These are phyloP conservation scores for Schlechtendalia chinensis DNA, from an alignment of 1,140 invertebrate species.

Conservation along the genomic window DNA sequence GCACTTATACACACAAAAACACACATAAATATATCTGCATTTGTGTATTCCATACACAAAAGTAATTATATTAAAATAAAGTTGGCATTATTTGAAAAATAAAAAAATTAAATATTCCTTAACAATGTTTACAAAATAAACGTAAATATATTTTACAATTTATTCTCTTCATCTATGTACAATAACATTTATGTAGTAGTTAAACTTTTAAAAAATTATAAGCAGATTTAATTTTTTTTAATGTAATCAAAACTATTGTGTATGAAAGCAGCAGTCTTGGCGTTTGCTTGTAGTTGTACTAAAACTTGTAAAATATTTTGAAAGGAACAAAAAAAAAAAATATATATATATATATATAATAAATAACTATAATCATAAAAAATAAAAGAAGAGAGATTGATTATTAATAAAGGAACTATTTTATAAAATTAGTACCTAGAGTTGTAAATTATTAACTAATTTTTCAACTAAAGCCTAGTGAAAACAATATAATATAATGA, in stretches of 20 bases:
- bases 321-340: slow-evolving; percentile 34
- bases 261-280: slow-evolving; percentile 47
- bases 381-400: slow-evolving; percentile 30
- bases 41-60: neutral
- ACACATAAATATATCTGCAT: slow-evolving; percentile 10
- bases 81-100: slow-evolving; percentile 41
- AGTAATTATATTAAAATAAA: slow-evolving; percentile 39
- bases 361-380: slow-evolving; percentile 4
- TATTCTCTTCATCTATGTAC: slow-evolving; percentile 27
- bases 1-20: neutral
- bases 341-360: neutral
- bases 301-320: slow-evolving; percentile 32
- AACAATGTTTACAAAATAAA: slow-evolving; percentile 44
- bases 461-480: neutral
- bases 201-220: slow-evolving; percentile 23
- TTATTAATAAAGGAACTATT: slow-evolving; percentile 45
- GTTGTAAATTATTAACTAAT: neutral
- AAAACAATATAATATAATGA: slow-evolving; percentile 1
- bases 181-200: slow-evolving; percentile 16
- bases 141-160: slow-evolving; percentile 17
- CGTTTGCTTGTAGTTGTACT: slow-evolving; percentile 45
- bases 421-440: slow-evolving; percentile 22
- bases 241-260: slow-evolving; percentile 38
- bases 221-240: slow-evolving; percentile 20
- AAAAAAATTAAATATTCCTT: slow-evolving; percentile 37